phyloP scores from a whole-genome alignment of 2,888 invertebrate genomes.

The Harmothoe impar region DNA sequence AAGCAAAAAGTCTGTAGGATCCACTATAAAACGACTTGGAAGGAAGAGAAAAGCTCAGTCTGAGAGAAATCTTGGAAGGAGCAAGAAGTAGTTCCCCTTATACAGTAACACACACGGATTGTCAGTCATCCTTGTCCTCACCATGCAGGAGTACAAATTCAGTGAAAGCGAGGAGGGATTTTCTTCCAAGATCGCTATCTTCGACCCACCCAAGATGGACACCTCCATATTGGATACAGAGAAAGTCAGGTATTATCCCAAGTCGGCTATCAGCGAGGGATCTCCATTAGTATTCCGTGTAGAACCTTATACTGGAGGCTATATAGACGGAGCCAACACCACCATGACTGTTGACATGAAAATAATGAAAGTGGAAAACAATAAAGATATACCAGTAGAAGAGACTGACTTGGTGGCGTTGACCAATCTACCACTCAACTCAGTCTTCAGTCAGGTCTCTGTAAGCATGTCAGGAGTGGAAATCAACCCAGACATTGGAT shows the following conservation, averaged over 20 bases:
- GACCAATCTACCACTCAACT: not conserved
- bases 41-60: not conserved
- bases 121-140: not conserved
- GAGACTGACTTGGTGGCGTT: not conserved
- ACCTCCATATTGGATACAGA: not conserved
- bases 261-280: not conserved
- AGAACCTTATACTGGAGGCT: not conserved
- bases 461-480: slow-evolving; percentile 4
- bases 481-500: not conserved
- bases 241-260: not conserved
- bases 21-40: not conserved
- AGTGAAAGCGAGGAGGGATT: not conserved
- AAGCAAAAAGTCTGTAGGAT: too few relatives aligned
- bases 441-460: not conserved
- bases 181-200: slow-evolving; percentile 10
- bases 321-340: not conserved
- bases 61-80: not conserved
- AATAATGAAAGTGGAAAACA: too few relatives aligned
- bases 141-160: slow-evolving; percentile 22
- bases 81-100: too few relatives aligned
- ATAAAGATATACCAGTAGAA: not conserved
- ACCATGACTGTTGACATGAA: too few relatives aligned
- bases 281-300: not conserved
- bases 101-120: too few relatives aligned
- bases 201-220: slow-evolving; percentile 6